Percentiles rank a stretch among this genome's conserved stretches.
Evolutionary conservation across 2,797 vertebrate species (phyloP).

Genomic region (Cirrhinus mrigala): DNA sequence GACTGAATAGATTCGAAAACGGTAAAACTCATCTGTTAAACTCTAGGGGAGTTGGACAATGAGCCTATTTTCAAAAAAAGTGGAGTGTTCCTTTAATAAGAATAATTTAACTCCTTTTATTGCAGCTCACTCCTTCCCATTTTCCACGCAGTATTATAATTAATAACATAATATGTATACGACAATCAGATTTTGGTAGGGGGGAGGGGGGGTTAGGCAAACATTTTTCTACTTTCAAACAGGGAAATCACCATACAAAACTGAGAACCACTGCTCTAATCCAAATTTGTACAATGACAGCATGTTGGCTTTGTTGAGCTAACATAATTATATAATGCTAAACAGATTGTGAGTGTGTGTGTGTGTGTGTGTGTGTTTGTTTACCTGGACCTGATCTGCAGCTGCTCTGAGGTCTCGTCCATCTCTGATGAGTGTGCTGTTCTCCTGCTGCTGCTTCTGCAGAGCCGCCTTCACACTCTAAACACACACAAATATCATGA

Average conservation of each 20-base stretch:
- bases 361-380: conserved; percentile 3
- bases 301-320: background rate
- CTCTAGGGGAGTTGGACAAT: too few relatives aligned
- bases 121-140: background rate
- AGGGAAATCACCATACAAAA: background rate
- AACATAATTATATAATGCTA: conserved; percentile 1
- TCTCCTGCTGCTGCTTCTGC: conserved; percentile 71
- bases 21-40: too few relatives aligned
- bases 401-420: conserved; percentile 66
- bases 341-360: background rate
- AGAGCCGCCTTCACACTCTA: conserved; percentile 70
- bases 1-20: too few relatives aligned
- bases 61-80: too few relatives aligned
- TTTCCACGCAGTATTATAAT: background rate
- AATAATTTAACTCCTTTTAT: too few relatives aligned
- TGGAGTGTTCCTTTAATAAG: too few relatives aligned
- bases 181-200: background rate
- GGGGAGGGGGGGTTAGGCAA: too few relatives aligned
- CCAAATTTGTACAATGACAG: background rate
- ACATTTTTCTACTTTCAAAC: background rate
- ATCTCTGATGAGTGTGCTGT: conserved; percentile 68
- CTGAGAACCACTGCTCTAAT: background rate
- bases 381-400: conserved; percentile 74
- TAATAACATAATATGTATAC: background rate
- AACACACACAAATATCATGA: conserved; percentile 35